These are phyloP conservation scores for Gephyroberyx darwinii DNA, from an alignment of 2,797 vertebrate species.

Conservation along the genomic window DNA sequence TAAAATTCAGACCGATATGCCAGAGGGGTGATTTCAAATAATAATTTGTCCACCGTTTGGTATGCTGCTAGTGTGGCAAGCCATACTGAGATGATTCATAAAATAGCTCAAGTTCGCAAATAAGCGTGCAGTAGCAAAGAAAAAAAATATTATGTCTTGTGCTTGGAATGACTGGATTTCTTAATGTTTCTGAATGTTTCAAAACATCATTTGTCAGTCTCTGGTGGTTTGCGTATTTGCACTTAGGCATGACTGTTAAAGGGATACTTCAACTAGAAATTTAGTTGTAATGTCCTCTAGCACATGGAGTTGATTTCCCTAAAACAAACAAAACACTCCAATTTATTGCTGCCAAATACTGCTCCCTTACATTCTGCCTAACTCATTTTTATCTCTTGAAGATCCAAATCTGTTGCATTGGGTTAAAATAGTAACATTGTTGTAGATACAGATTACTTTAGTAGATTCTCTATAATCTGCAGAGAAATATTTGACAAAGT, in stretches of 20 bases:
- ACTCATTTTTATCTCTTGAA: constrained; percentile 6
- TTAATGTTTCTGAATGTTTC: constrained; percentile 17
- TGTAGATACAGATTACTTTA: background rate
- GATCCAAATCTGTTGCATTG: constrained; percentile 1
- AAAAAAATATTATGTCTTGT: background rate
- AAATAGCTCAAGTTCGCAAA: constrained; percentile 3
- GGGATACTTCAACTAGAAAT: constrained; percentile 31
- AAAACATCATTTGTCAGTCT: background rate
- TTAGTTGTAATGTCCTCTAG: constrained; percentile 17
- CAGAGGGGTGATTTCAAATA: background rate
- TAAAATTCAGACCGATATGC: background rate
- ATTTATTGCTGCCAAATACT: background rate
- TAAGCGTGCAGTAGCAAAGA: background rate
- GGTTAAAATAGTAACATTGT: background rate
- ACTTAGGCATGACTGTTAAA: constrained; percentile 68
- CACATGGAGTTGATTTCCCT: background rate
- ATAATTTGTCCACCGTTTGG: background rate
- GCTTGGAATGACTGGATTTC: constrained; percentile 6
- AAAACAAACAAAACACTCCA: background rate
- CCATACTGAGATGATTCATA: background rate
- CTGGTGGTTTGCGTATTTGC: constrained; percentile 63
- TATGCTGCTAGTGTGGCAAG: constrained; percentile 33
- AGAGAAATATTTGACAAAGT: constrained; percentile 18
- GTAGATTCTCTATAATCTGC: background rate
- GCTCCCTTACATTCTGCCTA: background rate